These are phyloP conservation scores for Ascaphus truei DNA, from an alignment of 2,113 vertebrate genomes.

Conservation along the genomic window DNA sequence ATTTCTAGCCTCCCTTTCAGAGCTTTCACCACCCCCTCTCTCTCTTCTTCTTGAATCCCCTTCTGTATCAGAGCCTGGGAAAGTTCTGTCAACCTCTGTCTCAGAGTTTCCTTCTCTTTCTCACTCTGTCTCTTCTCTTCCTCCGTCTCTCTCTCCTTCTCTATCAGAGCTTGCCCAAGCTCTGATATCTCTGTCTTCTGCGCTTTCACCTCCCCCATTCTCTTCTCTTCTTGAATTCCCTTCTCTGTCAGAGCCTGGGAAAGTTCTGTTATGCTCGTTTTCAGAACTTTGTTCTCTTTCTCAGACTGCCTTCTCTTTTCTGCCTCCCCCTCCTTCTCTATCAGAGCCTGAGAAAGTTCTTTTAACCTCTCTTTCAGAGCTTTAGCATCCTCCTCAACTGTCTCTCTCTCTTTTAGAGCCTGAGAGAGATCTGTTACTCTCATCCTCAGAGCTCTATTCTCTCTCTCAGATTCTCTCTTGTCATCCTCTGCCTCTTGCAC, in stretches of 20 bases:
- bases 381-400: neutral
- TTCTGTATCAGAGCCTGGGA: neutral
- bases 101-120: neutral
- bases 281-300: neutral
- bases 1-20: neutral
- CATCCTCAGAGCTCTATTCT: neutral
- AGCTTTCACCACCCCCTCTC: neutral
- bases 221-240: neutral
- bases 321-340: neutral
- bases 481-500: slow-evolving; percentile 36
- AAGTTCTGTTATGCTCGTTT: neutral
- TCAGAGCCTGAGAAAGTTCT: neutral
- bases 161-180: neutral
- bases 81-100: neutral
- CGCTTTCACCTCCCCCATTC: neutral
- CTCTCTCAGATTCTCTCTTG: slow-evolving; percentile 34
- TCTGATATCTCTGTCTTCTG: neutral
- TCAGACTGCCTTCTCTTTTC: slow-evolving; percentile 24
- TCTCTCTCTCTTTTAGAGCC: neutral
- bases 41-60: neutral
- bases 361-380: neutral
- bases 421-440: slow-evolving; percentile 1
- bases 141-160: neutral
- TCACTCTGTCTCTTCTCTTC: neutral
- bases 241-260: neutral